A percentile compares a stretch with the other conserved stretches of the same genome.
phyloP scores from a whole-genome alignment of 2,113 vertebrate species.

The Nipponia nippon region DNA sequence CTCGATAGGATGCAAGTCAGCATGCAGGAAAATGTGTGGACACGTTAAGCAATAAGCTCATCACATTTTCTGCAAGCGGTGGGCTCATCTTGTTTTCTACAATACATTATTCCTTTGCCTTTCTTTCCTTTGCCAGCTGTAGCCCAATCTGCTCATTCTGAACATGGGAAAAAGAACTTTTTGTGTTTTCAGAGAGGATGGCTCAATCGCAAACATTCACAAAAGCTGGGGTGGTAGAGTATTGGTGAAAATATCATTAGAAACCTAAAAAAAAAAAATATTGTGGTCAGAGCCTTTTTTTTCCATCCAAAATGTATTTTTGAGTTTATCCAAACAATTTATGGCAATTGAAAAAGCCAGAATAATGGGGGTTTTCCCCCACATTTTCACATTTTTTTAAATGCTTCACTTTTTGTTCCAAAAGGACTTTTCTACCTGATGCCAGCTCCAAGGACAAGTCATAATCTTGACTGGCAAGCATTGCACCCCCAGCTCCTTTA shows the following conservation, averaged over 20 bases:
- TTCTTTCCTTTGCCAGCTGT: neutral
- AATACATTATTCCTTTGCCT: neutral
- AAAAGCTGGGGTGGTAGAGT: neutral
- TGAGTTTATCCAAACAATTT: neutral
- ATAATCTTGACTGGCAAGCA: neutral
- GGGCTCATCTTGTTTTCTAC: neutral
- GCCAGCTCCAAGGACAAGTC: neutral
- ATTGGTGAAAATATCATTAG: neutral
- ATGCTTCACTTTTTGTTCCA: neutral
- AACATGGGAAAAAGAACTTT: neutral
- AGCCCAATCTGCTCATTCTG: neutral
- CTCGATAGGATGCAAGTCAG: neutral
- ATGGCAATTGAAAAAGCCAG: neutral
- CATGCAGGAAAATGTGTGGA: neutral
- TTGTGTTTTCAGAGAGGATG: neutral
- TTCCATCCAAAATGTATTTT: neutral
- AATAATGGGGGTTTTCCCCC: fast-evolving
- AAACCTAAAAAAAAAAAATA: neutral
- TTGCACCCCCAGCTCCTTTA: neutral
- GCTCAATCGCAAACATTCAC: neutral
- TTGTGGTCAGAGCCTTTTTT: neutral
- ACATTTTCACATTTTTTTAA: neutral
- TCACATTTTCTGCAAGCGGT: neutral
- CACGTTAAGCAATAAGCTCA: neutral
- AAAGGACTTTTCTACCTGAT: neutral